A percentile compares a stretch with the other conserved stretches of the same genome.
Conservation (phyloP, 2,797 vertebrate species). For the Acanthurus lineatus region DNA sequence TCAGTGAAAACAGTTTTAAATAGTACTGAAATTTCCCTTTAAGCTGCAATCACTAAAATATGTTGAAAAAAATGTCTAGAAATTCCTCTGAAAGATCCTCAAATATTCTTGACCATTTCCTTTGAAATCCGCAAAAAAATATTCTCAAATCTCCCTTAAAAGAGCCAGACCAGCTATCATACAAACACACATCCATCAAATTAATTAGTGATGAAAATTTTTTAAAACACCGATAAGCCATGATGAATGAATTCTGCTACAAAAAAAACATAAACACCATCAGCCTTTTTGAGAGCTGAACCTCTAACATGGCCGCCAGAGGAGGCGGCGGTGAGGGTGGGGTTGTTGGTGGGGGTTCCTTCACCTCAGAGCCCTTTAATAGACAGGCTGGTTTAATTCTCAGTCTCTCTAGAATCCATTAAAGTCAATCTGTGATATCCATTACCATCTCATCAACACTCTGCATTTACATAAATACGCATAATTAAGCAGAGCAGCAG, state of each 20-base stretch:
- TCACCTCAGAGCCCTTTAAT: constrained; percentile 70
- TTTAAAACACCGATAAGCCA: no score
- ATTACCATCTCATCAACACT: constrained; percentile 76
- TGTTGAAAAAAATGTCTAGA: not conserved
- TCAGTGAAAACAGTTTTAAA: no score
- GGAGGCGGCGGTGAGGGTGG: not conserved
- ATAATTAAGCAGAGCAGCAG: constrained; percentile 84
- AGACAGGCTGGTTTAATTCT: constrained; percentile 68
- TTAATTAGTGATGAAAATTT: no score
- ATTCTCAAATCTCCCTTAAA: not conserved
- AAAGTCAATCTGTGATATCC: constrained; percentile 71
- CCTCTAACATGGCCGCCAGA: constrained; percentile 24
- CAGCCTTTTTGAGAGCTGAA: not conserved
- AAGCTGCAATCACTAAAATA: no score
- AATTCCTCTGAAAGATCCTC: not conserved
- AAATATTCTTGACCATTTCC: no score
- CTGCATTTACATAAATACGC: constrained; percentile 86
- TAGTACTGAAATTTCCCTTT: no score
- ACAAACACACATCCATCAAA: no score
- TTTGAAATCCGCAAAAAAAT: no score
- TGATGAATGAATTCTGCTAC: not conserved
- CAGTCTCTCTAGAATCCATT: constrained; percentile 73
- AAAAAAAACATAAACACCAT: no score
- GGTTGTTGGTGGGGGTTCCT: constrained; percentile 14
- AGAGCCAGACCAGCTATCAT: no score